A percentile compares a stretch with the other conserved stretches of the same genome.
Conservation (phyloP, 2,113 vertebrate species). For the Romanogobio albipinnatus region DNA sequence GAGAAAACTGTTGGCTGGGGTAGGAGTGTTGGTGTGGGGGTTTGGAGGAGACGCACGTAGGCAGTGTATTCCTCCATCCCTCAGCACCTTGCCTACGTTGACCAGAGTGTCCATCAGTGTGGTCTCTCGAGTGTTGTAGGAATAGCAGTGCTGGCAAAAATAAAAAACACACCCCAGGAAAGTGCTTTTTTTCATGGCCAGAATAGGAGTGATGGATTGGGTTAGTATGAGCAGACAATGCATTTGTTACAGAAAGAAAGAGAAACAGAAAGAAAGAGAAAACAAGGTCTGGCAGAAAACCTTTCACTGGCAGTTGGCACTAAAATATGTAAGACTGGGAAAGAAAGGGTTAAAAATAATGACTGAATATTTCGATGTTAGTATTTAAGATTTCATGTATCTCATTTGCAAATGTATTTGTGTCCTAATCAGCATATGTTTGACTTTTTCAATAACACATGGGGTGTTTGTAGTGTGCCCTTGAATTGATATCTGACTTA, state of each 20-base stretch:
- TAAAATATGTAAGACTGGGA: conserved; percentile 70
- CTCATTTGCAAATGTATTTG: background rate
- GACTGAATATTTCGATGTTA: background rate
- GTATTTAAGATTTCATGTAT: background rate
- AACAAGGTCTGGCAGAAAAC: conserved; percentile 72
- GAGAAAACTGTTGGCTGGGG: conserved; percentile 47
- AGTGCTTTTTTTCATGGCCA: conserved; percentile 78
- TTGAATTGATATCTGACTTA: conserved; percentile 37
- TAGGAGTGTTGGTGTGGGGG: conserved; percentile 14
- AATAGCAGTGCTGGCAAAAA: conserved; percentile 77
- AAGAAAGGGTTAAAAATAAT: background rate
- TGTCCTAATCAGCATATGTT: background rate
- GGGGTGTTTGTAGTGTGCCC: background rate
- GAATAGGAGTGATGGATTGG: conserved; percentile 76
- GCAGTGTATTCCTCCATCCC: conserved; percentile 67
- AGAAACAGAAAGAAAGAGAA: conserved; percentile 24
- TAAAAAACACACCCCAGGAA: conserved; percentile 73
- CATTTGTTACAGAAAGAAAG: conserved; percentile 70
- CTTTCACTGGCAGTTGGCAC: conserved; percentile 75
- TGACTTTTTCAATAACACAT: background rate
- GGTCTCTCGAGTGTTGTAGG: conserved; percentile 75
- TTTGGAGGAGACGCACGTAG: conserved; percentile 1
- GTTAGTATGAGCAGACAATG: conserved; percentile 71
- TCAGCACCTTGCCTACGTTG: conserved; percentile 71
- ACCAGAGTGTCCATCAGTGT: conserved; percentile 78